Evolutionary conservation across 2,113 vertebrate genomes (phyloP), one percentile per base, ranked within the genome.

Genomic region (Pogona vitticeps): DNA sequence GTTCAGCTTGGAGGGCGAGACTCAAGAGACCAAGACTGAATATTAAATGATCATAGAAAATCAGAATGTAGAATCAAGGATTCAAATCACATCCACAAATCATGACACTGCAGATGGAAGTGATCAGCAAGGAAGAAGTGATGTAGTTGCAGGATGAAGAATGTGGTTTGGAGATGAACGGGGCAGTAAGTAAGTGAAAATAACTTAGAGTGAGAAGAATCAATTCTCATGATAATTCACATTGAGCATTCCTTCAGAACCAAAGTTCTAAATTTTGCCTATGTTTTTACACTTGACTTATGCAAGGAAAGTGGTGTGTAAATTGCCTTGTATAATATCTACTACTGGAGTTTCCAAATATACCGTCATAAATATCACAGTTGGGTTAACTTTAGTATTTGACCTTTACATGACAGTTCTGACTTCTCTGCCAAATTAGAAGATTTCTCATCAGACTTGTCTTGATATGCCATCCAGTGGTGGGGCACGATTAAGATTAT

Each of bases 391-490:
- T n/a, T 81, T 76, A 87, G 84, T 10, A 23, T 72, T 84, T 79
- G 38, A 76, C 40, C 7, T 78, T 83, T 88, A 58, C 86, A 77
- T 78, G 6, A 2, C 52, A 23, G 38, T 84, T 18, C 31, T 88
- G 67, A 70, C 42, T 88, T 73, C 46, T 10, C 6, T 82, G 23
- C 10, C 68, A 84, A 83, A 23, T 8, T n/a, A 15, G 58, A 82
- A 81, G 78, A 59, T 31, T 18, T 56, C 2, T 82, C 28, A 71
- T 84, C 88, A 88, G 77, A 1, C 17, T 86, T 18, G 26, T 88
- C 82, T 38, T 77, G 70, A 78, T 88, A 78, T 85, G 14, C 68
- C 76, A 42, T 58, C 78, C 42, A 68, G 21, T 17, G 83, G 86
- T 80, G 3, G 40, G 61, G 77, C 88, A 26, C 77, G 76, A 31